Conservation (phyloP, 1,140 invertebrate species). For the Polyergus mexicanus region DNA sequence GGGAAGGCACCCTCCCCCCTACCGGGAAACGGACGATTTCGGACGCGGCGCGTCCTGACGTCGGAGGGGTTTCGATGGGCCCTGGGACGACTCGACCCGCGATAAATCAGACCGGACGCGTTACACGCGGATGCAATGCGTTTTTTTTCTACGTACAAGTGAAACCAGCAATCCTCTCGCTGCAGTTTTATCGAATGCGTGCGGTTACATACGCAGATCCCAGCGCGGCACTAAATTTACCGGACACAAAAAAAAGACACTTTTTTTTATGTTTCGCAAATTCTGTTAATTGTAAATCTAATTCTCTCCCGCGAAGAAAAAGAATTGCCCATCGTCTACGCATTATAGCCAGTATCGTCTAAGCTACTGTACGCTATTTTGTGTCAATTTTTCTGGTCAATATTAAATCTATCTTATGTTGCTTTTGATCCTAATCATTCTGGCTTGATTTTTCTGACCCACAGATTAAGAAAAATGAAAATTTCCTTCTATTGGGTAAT, state of each 20-base stretch:
- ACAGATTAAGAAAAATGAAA: too few relatives aligned
- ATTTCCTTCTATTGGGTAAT: too few relatives aligned
- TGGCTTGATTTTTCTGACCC: too few relatives aligned
- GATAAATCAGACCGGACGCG: slow-evolving; percentile 71
- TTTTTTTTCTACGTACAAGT: slow-evolving; percentile 54
- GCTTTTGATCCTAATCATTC: too few relatives aligned
- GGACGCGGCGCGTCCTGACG: slow-evolving; percentile 33
- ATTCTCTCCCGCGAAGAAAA: slow-evolving; percentile 28
- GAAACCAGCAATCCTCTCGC: background rate
- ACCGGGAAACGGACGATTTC: slow-evolving; percentile 55
- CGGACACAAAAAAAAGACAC: background rate
- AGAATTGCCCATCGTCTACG: background rate
- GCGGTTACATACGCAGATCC: slow-evolving; percentile 50
- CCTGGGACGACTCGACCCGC: slow-evolving; percentile 49
- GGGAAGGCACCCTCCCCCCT: background rate
- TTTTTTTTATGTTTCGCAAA: slow-evolving; percentile 52
- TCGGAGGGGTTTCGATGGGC: slow-evolving; percentile 57
- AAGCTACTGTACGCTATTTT: too few relatives aligned
- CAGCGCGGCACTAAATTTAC: slow-evolving; percentile 67
- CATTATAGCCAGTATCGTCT: too few relatives aligned
- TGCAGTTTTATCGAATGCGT: slow-evolving; percentile 58
- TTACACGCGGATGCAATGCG: slow-evolving; percentile 54
- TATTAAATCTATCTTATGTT: too few relatives aligned
- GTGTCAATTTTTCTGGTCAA: too few relatives aligned
- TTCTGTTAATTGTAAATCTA: slow-evolving; percentile 61